Evolutionary conservation across 2,888 invertebrate species (phyloP).

Genomic region (Scaptodrosophila latifasciaeformis): DNA sequence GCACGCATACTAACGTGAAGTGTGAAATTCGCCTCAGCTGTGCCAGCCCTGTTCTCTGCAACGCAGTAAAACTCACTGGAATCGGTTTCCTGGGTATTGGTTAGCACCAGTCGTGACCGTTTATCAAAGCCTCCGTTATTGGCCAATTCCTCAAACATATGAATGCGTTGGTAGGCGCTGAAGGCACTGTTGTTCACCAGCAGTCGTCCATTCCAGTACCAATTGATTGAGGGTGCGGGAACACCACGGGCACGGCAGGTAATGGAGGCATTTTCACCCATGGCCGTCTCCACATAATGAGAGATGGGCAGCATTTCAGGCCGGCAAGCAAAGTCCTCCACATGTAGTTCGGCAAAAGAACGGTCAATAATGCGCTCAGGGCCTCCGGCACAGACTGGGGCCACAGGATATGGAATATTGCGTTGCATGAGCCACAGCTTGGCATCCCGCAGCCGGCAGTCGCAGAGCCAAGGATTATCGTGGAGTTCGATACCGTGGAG

Average conservation of each 20-base stretch:
- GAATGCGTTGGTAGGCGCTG: conserved; percentile 85
- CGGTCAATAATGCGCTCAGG: conserved; percentile 83
- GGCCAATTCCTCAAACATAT: conserved; percentile 81
- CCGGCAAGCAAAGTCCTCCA: conserved; percentile 90
- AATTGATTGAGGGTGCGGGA: conserved; percentile 87
- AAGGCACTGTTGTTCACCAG: conserved; percentile 86
- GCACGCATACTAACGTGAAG: conserved; percentile 86
- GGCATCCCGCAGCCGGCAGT: conserved; percentile 87
- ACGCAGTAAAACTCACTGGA: conserved; percentile 91
- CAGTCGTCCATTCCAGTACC: conserved; percentile 90
- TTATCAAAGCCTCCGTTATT: conserved; percentile 81
- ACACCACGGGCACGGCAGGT: conserved; percentile 87
- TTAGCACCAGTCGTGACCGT: conserved; percentile 84
- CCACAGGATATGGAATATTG: conserved; percentile 85
- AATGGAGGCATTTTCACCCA: conserved; percentile 90
- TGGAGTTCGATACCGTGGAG: conserved; percentile 88
- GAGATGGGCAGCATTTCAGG: conserved; percentile 86
- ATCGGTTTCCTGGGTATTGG: conserved; percentile 88
- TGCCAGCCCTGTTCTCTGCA: conserved; percentile 92
- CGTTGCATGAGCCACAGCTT: conserved; percentile 88
- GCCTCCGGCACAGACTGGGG: conserved; percentile 84
- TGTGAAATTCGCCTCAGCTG: conserved; percentile 91
- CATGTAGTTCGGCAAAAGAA: conserved; percentile 84
- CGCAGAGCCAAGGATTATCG: conserved; percentile 92
- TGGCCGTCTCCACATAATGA: conserved; percentile 85